Evolutionary conservation across 2,888 invertebrate species (phyloP), one percentile per base, ranked within the genome.

Genomic region (Pristionchus maxplancki): DNA sequence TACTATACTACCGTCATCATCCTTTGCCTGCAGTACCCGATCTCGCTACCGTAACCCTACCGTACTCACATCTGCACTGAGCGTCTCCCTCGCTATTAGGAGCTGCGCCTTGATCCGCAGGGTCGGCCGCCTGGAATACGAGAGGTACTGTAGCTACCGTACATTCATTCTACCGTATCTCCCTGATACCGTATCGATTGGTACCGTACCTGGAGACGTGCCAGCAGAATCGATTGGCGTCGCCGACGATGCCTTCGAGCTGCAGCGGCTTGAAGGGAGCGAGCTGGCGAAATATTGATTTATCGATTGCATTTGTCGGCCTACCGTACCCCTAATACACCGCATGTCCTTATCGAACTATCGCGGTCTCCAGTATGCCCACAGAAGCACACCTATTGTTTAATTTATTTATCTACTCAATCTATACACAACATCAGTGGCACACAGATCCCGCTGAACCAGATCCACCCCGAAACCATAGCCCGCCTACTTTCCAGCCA

Each of bases 211-310:
- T 71, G n/a, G 78, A 85, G 5, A 85, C 17, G 28, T 64, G 85
- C 85, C 85, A 85, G 44, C 85, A 85, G 40, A 85, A 85, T 62
- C 64, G 62, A 64, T 85, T 85, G 17, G 85, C 24, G 28, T 85
- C 64, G n/a, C 85, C 85, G 9, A 64, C 64, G 20, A 85, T 44
- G 13, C 11, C 37, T 11, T 62, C 62, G 20, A 85, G 40, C 13
- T 37, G 15, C 28, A 85, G 9, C 40, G 62, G 62, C 44, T 85
- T 85, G 85, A 85, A 85, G 11, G 85, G 85, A 1, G 64, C 85
- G 44, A 85, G 34, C 85, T 85, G 48, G 20, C 1, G 34, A 67
- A 11, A 15, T 78, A 82, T 48, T 48, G 81, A 81, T 81, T 48
- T 11, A n/a, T 58, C 58, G 8, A 17, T 58, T n/a, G n/a, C n/a